Evolutionary conservation across 2,888 invertebrate genomes (phyloP).

Genomic region (Syrista parreyssii): DNA sequence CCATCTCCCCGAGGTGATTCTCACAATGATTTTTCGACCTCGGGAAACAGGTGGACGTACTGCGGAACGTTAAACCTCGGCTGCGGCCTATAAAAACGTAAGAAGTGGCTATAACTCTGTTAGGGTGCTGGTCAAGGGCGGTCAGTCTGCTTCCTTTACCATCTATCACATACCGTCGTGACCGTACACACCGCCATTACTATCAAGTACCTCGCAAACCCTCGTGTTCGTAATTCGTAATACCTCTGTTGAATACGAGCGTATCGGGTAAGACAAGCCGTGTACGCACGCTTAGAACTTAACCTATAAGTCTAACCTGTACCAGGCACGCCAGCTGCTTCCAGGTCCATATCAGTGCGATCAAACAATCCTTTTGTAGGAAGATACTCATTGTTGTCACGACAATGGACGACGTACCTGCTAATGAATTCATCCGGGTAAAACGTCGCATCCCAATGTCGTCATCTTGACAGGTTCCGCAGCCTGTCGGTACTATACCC

Average conservation of each 20-base stretch:
- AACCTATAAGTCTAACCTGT: not conserved
- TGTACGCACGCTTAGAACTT: not conserved
- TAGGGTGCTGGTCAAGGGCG: not conserved
- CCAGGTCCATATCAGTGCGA: not conserved
- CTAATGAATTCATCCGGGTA: constrained; percentile 39
- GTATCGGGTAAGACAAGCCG: too few relatives aligned
- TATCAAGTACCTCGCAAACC: too few relatives aligned
- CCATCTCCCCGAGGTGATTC: not conserved
- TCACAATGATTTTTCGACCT: not conserved
- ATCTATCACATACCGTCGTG: not conserved
- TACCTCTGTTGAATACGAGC: too few relatives aligned
- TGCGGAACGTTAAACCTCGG: not conserved
- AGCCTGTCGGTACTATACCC: not conserved
- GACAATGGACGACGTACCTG: constrained; percentile 38
- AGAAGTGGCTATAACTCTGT: not conserved
- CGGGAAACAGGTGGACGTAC: not conserved
- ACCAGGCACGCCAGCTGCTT: not conserved
- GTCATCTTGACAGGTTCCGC: not conserved
- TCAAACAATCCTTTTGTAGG: constrained; percentile 35
- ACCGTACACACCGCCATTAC: not conserved
- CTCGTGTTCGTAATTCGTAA: too few relatives aligned
- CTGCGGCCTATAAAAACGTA: not conserved
- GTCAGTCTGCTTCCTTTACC: not conserved
- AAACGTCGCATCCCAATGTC: constrained; percentile 29
- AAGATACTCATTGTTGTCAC: constrained; percentile 33